Conservation (phyloP, 2,888 invertebrate genomes). For the Heterodera filipjevi region DNA sequence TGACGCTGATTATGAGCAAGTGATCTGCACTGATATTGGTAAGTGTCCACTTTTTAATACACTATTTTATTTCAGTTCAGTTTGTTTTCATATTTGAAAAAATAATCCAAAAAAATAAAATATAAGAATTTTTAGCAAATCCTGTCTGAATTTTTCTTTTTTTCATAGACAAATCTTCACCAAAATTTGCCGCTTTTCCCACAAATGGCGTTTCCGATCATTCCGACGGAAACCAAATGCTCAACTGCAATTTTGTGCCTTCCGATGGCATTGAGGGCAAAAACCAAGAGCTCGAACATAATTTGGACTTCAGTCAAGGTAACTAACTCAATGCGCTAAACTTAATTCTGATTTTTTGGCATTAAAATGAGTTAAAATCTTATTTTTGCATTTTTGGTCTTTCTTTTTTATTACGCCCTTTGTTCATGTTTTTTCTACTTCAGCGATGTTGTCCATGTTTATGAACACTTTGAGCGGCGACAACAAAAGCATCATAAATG, state of each 20-base stretch:
- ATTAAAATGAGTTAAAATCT: too few species aligned
- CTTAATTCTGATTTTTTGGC: too few species aligned
- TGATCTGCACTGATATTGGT: not conserved
- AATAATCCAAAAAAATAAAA: not conserved
- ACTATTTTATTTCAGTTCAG: too few species aligned
- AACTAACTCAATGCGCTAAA: too few species aligned
- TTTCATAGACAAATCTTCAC: not conserved
- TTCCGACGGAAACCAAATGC: not conserved
- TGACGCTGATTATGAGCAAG: not conserved
- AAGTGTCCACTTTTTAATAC: not conserved
- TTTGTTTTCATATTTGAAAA: too few species aligned
- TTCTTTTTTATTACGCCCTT: not conserved
- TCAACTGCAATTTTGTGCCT: not conserved
- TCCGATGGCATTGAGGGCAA: not conserved
- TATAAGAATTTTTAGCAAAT: not conserved
- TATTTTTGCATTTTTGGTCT: too few species aligned
- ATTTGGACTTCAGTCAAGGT: not conserved
- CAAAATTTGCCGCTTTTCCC: not conserved
- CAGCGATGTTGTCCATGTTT: not conserved
- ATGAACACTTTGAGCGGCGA: not conserved
- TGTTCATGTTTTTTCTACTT: not conserved
- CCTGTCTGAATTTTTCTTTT: not conserved
- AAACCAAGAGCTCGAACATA: not conserved
- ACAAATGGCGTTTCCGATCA: not conserved
- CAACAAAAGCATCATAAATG: not conserved